Evolutionary conservation across 2,113 vertebrate species (phyloP), one percentile per base, ranked within the genome.

Genomic region (Passerina amoena): DNA sequence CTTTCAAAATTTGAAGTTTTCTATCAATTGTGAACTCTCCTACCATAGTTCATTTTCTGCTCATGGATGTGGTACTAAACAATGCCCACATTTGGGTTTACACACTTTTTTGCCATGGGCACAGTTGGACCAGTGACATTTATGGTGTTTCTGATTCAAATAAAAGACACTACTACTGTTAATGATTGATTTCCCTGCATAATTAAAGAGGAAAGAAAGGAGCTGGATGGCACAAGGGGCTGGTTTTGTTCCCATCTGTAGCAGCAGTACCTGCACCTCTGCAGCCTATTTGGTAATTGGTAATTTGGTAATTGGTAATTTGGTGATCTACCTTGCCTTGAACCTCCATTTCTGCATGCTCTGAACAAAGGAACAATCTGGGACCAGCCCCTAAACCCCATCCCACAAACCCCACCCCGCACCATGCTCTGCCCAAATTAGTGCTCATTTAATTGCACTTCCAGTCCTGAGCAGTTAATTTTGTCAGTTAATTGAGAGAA

Each of bases 271-370:
- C 35, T 60, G 40, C 8, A 51, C 35, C 33, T 40, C 15, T 28
- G 37, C 3, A 31, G 1, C 9, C 24, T 9, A 6, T 7, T 61
- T 31, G 1, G 1, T 1, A 48, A 15, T 51, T 51, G 50, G 27
- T 30, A 18, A 30, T 53, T 2, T 51, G 51, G 16, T 18, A n/a
- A n/a, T 51, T 51, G 50, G 27, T 30, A 18, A 30, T 53, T 2
- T 51, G 51, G 16, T 18, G 18, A 30, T 30, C 27, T 6, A 17
- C 50, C 50, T 44, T 17, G 14, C 53, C 28, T 25, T 65, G 5
- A 83, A 50, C 15, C 16, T 82, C 25, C 14, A 1, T 35, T 73
- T n/a, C 31, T 30, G 5, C 38, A 37, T 0, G 22, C 38, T 68
- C 6, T 68, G 35, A 59, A 1, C 25, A 51, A 9, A 78, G 63